phyloP scores from a whole-genome alignment of 1,140 invertebrate genomes.

The Hypsibius dujardini region DNA sequence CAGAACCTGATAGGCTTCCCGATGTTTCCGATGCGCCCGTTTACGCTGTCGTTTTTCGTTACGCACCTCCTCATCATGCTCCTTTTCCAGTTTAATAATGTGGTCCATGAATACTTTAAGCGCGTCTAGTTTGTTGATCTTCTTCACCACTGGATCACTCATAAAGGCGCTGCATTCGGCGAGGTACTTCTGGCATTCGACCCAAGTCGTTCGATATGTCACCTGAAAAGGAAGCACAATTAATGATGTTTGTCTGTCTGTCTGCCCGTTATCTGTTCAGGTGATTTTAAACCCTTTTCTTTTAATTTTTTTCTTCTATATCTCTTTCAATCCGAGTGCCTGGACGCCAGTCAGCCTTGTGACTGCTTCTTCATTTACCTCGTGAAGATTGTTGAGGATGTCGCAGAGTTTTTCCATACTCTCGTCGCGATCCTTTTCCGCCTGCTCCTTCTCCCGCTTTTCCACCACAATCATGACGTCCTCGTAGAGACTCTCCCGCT shows the following conservation, averaged over 20 bases:
- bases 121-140: slow-evolving; percentile 90
- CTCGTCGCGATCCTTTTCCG: slow-evolving; percentile 71
- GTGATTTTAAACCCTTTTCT: too few relatives aligned
- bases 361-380: too few relatives aligned
- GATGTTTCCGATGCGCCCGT: slow-evolving; percentile 20
- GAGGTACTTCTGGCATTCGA: slow-evolving; percentile 83
- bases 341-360: too few relatives aligned
- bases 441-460: slow-evolving; percentile 88
- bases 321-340: too few relatives aligned
- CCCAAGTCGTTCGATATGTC: slow-evolving; percentile 83
- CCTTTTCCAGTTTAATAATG: slow-evolving; percentile 73
- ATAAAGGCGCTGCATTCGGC: slow-evolving; percentile 57
- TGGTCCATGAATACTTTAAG: slow-evolving; percentile 89
- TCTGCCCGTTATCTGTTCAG: too few relatives aligned
- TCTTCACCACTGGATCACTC: slow-evolving; percentile 14
- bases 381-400: slow-evolving; percentile 74
- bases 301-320: too few relatives aligned
- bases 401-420: slow-evolving; percentile 84
- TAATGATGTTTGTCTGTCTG: too few relatives aligned
- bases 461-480: slow-evolving; percentile 82
- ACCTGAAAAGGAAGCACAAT: slow-evolving; percentile 42
- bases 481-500: slow-evolving; percentile 86
- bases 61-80: slow-evolving; percentile 75
- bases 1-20: slow-evolving; percentile 43
- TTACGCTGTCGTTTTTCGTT: slow-evolving; percentile 43